Conservation (phyloP, 2,888 invertebrate genomes). For the Nephrocerus scutellatus region DNA sequence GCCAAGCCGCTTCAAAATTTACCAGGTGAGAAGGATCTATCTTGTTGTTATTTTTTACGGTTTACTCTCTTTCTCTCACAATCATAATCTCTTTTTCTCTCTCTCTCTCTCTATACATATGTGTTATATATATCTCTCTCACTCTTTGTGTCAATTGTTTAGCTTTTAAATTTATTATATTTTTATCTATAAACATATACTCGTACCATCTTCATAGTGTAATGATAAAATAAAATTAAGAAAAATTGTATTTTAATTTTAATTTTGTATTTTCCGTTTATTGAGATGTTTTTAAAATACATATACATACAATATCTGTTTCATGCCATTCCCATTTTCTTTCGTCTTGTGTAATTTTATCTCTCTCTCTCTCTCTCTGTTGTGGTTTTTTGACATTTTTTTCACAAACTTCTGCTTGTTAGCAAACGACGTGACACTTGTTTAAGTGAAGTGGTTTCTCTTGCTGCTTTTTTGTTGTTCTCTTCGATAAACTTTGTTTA, state of each 20-base stretch:
- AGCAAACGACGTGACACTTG: constrained; percentile 10
- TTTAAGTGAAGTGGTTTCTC: constrained; percentile 4
- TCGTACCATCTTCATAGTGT: no score
- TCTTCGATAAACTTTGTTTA: no score
- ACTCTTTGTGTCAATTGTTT: background rate
- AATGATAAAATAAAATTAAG: no score
- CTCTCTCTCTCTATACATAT: constrained; percentile 2
- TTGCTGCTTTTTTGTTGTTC: no score
- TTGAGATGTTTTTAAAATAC: no score
- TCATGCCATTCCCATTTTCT: constrained; percentile 16
- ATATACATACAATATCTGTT: constrained; percentile 12
- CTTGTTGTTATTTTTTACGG: constrained; percentile 19
- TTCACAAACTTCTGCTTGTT: constrained; percentile 9
- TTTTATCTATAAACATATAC: constrained; percentile 5
- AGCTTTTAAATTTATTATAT: background rate
- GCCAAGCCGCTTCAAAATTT: constrained; percentile 85
- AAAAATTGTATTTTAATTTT: no score
- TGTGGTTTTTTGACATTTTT: no score
- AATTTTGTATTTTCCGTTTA: no score
- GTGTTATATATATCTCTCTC: no score
- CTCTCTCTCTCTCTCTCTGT: no score
- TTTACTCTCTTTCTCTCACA: constrained; percentile 3
- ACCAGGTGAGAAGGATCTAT: constrained; percentile 68
- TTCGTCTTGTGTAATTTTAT: constrained; percentile 9
- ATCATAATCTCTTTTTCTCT: background rate